These are phyloP conservation scores for Xestia xanthographa DNA, from an alignment of 2,888 invertebrate species.

Conservation along the genomic window DNA sequence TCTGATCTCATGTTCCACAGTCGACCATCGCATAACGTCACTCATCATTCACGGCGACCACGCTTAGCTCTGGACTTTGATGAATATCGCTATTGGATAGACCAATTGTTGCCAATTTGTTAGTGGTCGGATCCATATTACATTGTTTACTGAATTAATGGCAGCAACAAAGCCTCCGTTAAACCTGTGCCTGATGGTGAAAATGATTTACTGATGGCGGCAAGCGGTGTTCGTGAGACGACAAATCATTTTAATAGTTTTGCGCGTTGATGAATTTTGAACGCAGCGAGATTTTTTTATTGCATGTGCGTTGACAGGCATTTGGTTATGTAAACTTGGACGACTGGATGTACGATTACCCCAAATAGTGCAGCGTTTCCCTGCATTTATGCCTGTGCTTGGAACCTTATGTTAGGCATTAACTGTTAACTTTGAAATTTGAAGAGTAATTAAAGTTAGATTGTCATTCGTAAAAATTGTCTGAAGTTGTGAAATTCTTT, in stretches of 20 bases:
- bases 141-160: conserved; percentile 76
- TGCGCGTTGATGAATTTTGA: conserved; percentile 61
- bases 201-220: conserved; percentile 68
- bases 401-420: no score
- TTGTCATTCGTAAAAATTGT: no score
- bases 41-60: conserved; percentile 56
- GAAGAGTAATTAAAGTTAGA: no score
- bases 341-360: neutral
- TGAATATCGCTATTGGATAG: conserved; percentile 70
- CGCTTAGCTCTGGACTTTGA: conserved; percentile 70
- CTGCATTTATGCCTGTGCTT: no score
- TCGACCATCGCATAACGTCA: conserved; percentile 48
- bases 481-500: no score
- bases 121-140: conserved; percentile 74
- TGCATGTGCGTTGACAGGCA: neutral
- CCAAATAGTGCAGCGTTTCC: no score
- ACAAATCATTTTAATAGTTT: conserved; percentile 67
- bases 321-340: neutral
- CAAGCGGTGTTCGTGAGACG: conserved; percentile 56
- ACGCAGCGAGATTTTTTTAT: conserved; percentile 32
- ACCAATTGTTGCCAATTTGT: conserved; percentile 78
- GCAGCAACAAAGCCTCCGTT: conserved; percentile 64
- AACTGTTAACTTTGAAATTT: no score
- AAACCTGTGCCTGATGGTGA: conserved; percentile 65
- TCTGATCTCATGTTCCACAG: conserved; percentile 53